These are phyloP conservation scores for Chiroxiphia lanceolata DNA, from an alignment of 2,797 vertebrate species.

Conservation along the genomic window DNA sequence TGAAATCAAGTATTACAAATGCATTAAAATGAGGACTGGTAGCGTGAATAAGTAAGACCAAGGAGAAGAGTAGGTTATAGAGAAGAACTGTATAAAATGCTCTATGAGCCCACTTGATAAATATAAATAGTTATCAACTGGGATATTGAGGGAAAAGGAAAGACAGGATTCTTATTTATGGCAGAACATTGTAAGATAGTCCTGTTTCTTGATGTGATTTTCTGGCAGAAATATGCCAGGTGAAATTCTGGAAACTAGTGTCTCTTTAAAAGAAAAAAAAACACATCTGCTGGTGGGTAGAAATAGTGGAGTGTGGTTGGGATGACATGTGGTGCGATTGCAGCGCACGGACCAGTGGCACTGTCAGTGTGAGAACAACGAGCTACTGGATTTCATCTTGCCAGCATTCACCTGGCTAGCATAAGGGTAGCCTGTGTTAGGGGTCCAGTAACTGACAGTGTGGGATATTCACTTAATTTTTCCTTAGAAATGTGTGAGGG, in stretches of 20 bases:
- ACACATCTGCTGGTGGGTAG: conserved; percentile 29
- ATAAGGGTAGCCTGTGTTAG: not conserved
- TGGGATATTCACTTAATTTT: not conserved
- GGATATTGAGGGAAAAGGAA: not conserved
- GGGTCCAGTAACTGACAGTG: conserved; percentile 5
- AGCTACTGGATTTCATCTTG: conserved; percentile 58
- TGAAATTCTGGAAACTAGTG: conserved; percentile 44
- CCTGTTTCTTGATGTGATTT: not conserved
- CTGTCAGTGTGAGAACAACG: conserved; percentile 36
- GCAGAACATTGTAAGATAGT: not conserved
- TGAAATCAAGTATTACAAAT: not conserved
- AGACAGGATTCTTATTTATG: not conserved
- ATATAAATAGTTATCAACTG: not conserved
- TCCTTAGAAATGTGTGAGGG: not conserved
- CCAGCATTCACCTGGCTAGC: conserved; percentile 23
- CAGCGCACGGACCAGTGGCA: conserved; percentile 52
- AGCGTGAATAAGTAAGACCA: not conserved
- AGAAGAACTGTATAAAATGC: conserved; percentile 1
- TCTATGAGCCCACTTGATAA: not conserved
- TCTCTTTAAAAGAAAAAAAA: conserved; percentile 20
- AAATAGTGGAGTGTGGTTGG: conserved; percentile 46
- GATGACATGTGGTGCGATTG: conserved; percentile 66
- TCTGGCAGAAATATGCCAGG: not conserved
- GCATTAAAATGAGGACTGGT: not conserved
- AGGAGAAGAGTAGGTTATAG: conserved; percentile 1